phyloP scores from a whole-genome alignment of 2,888 invertebrate species.

The Hyles lineata region DNA sequence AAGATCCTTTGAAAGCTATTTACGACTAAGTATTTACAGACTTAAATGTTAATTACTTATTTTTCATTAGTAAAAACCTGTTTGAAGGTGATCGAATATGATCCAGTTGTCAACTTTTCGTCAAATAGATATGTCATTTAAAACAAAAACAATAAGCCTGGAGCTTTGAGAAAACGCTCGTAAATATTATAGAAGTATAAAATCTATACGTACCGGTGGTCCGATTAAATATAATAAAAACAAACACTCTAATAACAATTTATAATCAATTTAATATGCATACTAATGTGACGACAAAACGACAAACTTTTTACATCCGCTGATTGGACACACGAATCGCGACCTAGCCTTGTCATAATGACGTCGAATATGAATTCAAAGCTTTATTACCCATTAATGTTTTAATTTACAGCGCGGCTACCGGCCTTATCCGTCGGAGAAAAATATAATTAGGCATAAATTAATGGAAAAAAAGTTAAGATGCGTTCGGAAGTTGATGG shows the following conservation, averaged over 20 bases:
- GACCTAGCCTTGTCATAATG: slow-evolving; percentile 49
- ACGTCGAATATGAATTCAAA: slow-evolving; percentile 42
- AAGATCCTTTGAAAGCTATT: too few relatives aligned
- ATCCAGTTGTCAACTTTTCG: too few relatives aligned
- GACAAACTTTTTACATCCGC: slow-evolving; percentile 3
- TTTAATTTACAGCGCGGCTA: slow-evolving; percentile 53
- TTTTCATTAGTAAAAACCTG: too few relatives aligned
- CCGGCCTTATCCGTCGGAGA: slow-evolving; percentile 49
- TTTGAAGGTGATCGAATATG: too few relatives aligned
- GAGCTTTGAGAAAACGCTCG: neutral
- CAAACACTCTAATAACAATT: slow-evolving; percentile 2
- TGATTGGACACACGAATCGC: slow-evolving; percentile 24
- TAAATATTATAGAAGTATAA: neutral
- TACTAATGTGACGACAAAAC: neutral
- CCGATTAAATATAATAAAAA: neutral
- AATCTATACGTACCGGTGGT: neutral
- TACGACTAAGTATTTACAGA: too few relatives aligned
- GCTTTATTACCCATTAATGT: slow-evolving; percentile 47
- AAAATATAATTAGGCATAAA: slow-evolving; percentile 53
- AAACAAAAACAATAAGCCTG: neutral
- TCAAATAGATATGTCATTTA: too few relatives aligned
- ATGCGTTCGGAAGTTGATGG: slow-evolving; percentile 62
- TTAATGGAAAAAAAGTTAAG: slow-evolving; percentile 52
- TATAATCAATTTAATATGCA: neutral
- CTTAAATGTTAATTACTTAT: too few relatives aligned